Percentiles rank a stretch among this genome's conserved stretches.
Evolutionary conservation across 2,113 vertebrate genomes (phyloP).

Genomic region (Austrofundulus limnaeus): DNA sequence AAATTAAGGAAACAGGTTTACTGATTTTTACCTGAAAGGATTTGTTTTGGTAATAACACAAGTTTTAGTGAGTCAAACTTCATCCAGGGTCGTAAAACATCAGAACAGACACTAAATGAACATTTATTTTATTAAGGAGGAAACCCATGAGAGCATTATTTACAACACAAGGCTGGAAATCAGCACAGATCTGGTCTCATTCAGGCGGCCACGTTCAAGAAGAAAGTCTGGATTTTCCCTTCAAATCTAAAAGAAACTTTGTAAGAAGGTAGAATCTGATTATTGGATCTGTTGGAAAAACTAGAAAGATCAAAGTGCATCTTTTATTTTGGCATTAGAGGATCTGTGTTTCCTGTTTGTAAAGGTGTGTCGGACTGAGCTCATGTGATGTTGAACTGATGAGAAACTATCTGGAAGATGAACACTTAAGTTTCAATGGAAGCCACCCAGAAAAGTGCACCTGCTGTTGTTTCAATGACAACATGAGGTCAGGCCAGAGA

Average conservation of each 20-base stretch:
- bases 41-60: too few species aligned
- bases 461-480: too few species aligned
- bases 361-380: neutral
- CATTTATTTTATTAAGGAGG: conserved; percentile 61
- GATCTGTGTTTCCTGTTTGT: neutral
- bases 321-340: conserved; percentile 26
- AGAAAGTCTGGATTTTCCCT: conserved; percentile 1
- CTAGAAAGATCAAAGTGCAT: conserved; percentile 14
- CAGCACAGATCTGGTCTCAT: too few species aligned
- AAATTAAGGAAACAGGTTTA: too few species aligned
- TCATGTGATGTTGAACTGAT: too few species aligned
- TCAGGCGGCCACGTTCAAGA: neutral
- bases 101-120: conserved; percentile 31
- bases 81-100: neutral
- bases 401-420: too few species aligned
- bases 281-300: neutral
- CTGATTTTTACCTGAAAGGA: too few species aligned
- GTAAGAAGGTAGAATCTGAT: neutral
- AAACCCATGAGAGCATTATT: conserved; percentile 57
- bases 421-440: too few species aligned
- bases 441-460: too few species aligned
- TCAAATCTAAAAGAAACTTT: neutral
- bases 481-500: conserved; percentile 14
- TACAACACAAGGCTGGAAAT: conserved; percentile 45
- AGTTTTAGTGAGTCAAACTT: too few species aligned